Conservation (phyloP, 2,113 vertebrate species). For the Pachycephala philippinensis region DNA sequence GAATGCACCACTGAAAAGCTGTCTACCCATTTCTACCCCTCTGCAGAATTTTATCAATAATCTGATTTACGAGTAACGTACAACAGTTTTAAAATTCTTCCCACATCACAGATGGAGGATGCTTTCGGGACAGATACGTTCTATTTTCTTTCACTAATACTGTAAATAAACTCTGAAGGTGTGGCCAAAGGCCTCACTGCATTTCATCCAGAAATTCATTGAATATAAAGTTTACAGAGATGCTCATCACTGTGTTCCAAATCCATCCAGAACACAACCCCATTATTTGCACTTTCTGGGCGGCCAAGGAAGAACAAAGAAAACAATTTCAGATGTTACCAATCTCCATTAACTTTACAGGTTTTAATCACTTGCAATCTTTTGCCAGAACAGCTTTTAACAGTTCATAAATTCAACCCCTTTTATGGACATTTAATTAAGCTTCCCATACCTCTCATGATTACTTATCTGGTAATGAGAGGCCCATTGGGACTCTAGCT, state of each 20-base stretch:
- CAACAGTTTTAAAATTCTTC: neutral
- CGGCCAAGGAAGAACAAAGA: neutral
- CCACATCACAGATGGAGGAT: neutral
- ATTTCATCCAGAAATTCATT: neutral
- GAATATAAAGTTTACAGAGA: neutral
- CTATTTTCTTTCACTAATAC: neutral
- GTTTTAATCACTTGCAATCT: conserved; percentile 14
- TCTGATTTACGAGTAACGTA: neutral
- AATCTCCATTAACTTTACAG: neutral
- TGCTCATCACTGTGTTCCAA: neutral
- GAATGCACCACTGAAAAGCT: neutral
- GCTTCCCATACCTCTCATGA: conserved; percentile 25
- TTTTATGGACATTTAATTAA: conserved; percentile 32
- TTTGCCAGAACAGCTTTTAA: conserved; percentile 21
- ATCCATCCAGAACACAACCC: neutral
- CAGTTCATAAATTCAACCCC: conserved; percentile 9
- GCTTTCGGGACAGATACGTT: neutral
- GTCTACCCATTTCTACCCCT: neutral
- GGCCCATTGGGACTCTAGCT: neutral
- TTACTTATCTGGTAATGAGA: conserved; percentile 48
- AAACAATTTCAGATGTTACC: neutral
- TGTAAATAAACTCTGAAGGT: neutral
- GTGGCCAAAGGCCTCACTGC: neutral
- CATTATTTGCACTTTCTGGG: neutral
- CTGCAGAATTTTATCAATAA: neutral